Evolutionary conservation across 92 coral and sea anemone species (phyloP).

Genomic region (Porites cylindrica): DNA sequence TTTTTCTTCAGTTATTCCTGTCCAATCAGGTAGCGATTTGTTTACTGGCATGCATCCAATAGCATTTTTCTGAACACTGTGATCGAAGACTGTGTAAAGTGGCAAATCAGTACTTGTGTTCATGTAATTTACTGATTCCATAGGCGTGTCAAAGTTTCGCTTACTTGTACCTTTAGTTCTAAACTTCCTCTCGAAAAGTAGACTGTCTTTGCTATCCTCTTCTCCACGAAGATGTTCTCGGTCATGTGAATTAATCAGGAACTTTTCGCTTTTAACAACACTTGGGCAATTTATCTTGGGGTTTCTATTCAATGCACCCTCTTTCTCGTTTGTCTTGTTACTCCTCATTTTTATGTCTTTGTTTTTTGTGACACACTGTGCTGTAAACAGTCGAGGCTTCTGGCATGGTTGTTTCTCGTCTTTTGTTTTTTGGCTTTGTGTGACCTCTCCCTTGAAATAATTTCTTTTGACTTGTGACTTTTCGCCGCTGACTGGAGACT

Average conservation of each 20-base stretch:
- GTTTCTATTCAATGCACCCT: background rate
- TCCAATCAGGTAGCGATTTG: background rate
- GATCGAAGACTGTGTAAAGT: background rate
- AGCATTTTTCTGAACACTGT: background rate
- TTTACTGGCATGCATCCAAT: background rate
- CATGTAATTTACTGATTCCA: background rate
- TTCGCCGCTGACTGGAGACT: background rate
- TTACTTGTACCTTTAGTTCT: background rate
- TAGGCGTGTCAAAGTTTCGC: background rate
- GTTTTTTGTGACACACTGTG: constrained; percentile 12
- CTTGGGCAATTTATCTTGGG: background rate
- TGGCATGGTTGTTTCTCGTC: background rate
- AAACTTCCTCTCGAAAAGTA: background rate
- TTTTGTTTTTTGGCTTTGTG: background rate
- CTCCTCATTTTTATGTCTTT: background rate
- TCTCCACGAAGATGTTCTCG: background rate
- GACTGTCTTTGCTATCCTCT: background rate
- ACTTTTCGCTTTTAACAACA: background rate
- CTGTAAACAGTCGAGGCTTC: background rate
- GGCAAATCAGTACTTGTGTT: background rate
- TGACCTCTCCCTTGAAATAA: background rate
- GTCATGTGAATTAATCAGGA: background rate
- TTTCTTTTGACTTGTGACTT: background rate
- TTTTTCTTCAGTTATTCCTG: background rate
- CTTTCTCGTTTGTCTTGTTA: background rate